phyloP scores from a whole-genome alignment of 2,113 vertebrate species.

The Seriola dumerili region DNA sequence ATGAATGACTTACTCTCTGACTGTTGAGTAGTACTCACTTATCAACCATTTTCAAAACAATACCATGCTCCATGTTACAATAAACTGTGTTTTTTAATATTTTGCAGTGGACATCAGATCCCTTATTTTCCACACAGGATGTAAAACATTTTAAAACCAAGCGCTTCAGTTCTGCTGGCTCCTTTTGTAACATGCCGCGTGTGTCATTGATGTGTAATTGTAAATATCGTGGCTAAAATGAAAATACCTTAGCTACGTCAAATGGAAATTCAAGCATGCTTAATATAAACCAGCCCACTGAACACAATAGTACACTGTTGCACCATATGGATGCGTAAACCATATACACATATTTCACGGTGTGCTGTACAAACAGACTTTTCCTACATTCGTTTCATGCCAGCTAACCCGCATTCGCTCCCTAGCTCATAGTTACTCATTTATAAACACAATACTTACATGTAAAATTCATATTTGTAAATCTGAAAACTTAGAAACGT shows the following conservation, averaged over 20 bases:
- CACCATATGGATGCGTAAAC: conserved; percentile 11
- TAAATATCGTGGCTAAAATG: conserved; percentile 6
- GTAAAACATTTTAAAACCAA: conserved; percentile 69
- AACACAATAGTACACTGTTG: neutral
- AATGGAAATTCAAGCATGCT: conserved; percentile 21
- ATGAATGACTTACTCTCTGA: too few relatives aligned
- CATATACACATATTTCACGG: conserved; percentile 18
- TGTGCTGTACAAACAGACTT: conserved; percentile 18
- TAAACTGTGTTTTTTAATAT: conserved; percentile 6
- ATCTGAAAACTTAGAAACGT: neutral
- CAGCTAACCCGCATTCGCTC: neutral
- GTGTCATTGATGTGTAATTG: neutral
- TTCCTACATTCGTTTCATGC: conserved; percentile 19
- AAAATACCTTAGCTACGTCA: neutral
- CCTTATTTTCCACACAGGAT: neutral
- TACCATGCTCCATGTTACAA: neutral
- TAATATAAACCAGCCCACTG: conserved; percentile 14
- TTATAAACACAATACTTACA: conserved; percentile 28
- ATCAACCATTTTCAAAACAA: neutral
- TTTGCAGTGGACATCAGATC: neutral
- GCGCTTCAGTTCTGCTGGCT: neutral
- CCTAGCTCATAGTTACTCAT: conserved; percentile 2
- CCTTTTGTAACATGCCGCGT: conserved; percentile 2
- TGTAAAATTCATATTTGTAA: conserved; percentile 2
- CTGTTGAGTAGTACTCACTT: neutral